Evolutionary conservation across 2,113 vertebrate genomes (phyloP), one percentile per base, ranked within the genome.

Genomic region (Nibea coibor): DNA sequence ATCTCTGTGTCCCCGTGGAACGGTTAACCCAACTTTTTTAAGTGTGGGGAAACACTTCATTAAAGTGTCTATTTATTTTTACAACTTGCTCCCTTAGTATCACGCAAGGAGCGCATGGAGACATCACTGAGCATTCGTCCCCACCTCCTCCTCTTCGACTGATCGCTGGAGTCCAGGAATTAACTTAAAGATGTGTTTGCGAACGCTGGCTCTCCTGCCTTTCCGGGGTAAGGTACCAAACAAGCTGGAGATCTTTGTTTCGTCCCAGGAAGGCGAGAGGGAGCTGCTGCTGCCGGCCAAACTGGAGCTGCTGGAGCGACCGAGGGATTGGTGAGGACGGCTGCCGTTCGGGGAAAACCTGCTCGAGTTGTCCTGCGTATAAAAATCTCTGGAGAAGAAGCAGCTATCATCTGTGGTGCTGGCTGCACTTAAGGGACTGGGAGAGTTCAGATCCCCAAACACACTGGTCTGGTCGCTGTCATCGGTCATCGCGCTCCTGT

Each of bases 211-310:
- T 72, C 90, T 94, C 83, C 95, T 94, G 77, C 75, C 78, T 76
- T 96, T 97, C 24, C 98, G 92, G 0, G 98, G 97, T 28, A 99
- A 91, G 0, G 98, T 99, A 20, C 97, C 98, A 14, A 97, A 98
- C 54, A 96, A 26, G 8, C 94, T 93, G 24, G 90, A 80, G 83
- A 80, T 83, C 73, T 89, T 50, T 8, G 76, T 64, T 8, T 91
- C 83, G 3, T 97, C 96, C 94, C 96, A 97, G 26, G 94, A 88
- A 0, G 97, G 96, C 10, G 98, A 98, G 85, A 94, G 76, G 31
- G 96, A 96, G 74, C 82, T 88, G 84, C 87, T 95, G 14, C 94
- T 97, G 83, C 95, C 95, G 4, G 95, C 93, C 45, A 95, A 68
- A 69, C 97, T 98, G 90, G 96, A 83, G 93, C 96, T 98, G 75